These are phyloP conservation scores for Clostera curtula DNA, from an alignment of 2,888 invertebrate species.

Conservation along the genomic window DNA sequence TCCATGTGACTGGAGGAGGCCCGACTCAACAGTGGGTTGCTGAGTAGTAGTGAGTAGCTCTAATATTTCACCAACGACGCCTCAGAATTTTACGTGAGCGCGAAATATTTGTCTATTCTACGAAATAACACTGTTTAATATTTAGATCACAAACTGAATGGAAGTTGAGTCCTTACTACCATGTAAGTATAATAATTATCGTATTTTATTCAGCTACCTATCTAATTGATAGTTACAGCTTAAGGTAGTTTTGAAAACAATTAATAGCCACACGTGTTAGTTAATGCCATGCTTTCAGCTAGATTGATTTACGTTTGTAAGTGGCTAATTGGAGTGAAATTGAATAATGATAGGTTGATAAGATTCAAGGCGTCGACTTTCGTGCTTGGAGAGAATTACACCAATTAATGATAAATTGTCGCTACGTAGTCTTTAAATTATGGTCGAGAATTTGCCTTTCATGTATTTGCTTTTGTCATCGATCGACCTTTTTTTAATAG, in stretches of 20 bases:
- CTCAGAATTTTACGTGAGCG: too few species aligned
- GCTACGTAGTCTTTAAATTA: conserved; percentile 10
- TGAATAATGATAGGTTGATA: conserved; percentile 43
- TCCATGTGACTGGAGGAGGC: too few species aligned
- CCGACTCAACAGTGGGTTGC: too few species aligned
- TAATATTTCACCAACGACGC: too few species aligned
- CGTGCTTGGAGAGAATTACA: conserved; percentile 21
- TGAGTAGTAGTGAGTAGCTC: too few species aligned
- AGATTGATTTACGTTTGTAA: conserved; percentile 31
- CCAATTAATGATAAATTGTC: conserved; percentile 22
- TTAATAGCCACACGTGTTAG: conserved; percentile 21
- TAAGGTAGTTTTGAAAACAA: conserved; percentile 8
- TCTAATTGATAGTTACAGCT: conserved; percentile 12
- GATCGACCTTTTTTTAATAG: too few species aligned
- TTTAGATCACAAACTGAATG: too few species aligned
- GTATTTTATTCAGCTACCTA: conserved; percentile 1
- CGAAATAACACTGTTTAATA: too few species aligned
- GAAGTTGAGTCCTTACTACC: too few species aligned
- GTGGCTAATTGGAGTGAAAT: conserved; percentile 40
- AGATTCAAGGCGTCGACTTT: conserved; percentile 25
- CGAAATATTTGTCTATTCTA: too few species aligned
- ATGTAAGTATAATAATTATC: too few species aligned
- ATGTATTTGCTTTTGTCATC: too few species aligned
- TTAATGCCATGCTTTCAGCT: conserved; percentile 22
- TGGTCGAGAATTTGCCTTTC: neutral